Base-by-base conservation (phyloP, 2,888 invertebrate genomes). In the Limnephilus marmoratus region DNA sequence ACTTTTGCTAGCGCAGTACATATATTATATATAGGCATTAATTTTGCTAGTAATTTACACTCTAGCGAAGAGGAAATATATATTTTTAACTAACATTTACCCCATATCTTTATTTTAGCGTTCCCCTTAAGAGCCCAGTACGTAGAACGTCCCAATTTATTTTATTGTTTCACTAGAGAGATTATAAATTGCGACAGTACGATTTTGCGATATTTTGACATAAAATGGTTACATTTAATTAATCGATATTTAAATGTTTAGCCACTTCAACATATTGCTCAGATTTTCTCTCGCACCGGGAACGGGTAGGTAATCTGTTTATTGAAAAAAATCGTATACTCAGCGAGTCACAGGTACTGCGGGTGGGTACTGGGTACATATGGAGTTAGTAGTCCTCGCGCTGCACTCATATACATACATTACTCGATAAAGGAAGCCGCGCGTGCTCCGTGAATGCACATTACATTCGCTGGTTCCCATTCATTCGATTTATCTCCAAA, bases 401-500 rank as follows among this genome's bases (percentile, higher is more conserved):
- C 68, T 68, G 68, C 68, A 68, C 68, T n/a, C 24, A 5, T 15
- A 68, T 68, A 68, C 68, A 68, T 68, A 24, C 68, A 68, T 68
- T 68, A 68, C 68, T 24, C 24, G 68, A 68, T 68, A 68, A 68
- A 68, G 68, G 68, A 68, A 68, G 68, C 68, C 68, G 68, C 68
- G 68, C 68, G 68, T 68, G 68, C 68, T 68, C n/a, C 24, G 5
- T 68, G 68, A 68, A 68, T 68, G 68, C 68, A 68, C 68, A 68
- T 68, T 68, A 68, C 68, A 9, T 68, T 68, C 24, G 24, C 86
- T 31, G 31, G 31, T 45, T n/a, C 87, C 53, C 87, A 53, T 53
- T 87, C 81, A 82, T 88, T 81, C 87, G 45, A 91, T 92, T 92
- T 92, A 91, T 90, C 85, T 88, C 34, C 82, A 91, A 91, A 92